Conservation (phyloP, 2,113 vertebrate species). For the Octodon degus region DNA sequence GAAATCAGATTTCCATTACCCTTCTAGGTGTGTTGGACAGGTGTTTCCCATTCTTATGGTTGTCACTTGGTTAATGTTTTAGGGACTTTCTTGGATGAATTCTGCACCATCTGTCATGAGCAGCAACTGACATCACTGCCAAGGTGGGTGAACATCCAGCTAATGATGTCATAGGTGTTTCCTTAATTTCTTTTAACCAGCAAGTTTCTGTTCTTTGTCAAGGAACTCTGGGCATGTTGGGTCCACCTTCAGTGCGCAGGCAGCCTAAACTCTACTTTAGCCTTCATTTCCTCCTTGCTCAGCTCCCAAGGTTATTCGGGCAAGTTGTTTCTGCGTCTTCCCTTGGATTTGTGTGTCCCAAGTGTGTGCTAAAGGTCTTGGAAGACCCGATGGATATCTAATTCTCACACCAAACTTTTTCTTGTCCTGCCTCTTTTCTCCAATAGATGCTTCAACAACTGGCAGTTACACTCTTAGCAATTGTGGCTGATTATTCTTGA, state of each 20-base stretch:
- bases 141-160: background rate
- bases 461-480: background rate
- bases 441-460: background rate
- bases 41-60: background rate
- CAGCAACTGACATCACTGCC: background rate
- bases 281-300: background rate
- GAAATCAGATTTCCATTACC: background rate
- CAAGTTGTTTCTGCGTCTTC: background rate
- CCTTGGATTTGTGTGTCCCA: rapidly evolving
- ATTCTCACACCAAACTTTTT: background rate
- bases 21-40: background rate
- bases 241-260: background rate
- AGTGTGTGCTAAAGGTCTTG: background rate
- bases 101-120: background rate
- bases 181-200: background rate
- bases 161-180: background rate
- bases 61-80: background rate
- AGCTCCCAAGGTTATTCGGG: too few species aligned
- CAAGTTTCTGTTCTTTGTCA: background rate
- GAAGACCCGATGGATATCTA: background rate
- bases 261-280: background rate
- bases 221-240: background rate
- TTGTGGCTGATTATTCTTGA: background rate
- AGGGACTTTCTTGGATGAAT: background rate
- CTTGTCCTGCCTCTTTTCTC: background rate